Conservation (phyloP, 2,113 vertebrate species). For the Fulmarus glacialis region DNA sequence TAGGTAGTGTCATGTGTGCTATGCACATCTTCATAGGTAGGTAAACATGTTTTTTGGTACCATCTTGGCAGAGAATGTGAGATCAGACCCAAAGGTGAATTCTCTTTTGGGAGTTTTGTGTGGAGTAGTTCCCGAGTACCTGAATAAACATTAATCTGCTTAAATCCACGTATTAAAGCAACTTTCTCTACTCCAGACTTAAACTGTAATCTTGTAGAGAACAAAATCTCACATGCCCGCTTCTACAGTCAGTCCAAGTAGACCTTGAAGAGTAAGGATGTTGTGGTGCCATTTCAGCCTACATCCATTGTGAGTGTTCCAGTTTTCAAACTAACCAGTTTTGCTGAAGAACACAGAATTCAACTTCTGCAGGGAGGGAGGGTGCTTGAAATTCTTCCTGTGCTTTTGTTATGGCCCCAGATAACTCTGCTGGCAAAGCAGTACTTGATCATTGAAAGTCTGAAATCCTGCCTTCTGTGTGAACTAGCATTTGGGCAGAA, state of each 20-base stretch:
- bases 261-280: not conserved
- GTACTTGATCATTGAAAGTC: not conserved
- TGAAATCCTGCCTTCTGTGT: not conserved
- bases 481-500: not conserved
- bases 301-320: not conserved
- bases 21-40: not conserved
- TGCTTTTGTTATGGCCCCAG: not conserved
- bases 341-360: not conserved
- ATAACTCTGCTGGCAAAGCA: not conserved
- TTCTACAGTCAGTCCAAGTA: not conserved
- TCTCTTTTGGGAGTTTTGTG: not conserved
- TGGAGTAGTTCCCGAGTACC: not conserved
- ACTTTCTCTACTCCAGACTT: not conserved
- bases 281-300: not conserved
- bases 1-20: not conserved
- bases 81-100: not conserved
- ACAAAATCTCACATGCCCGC: not conserved
- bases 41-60: not conserved
- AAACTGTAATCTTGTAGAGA: not conserved
- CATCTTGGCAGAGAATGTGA: not conserved
- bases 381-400: not conserved
- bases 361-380: not conserved
- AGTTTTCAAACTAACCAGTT: not conserved
- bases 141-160: not conserved
- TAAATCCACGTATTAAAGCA: not conserved